These are phyloP conservation scores for Pardosa pseudoannulata DNA, from an alignment of 2,888 invertebrate genomes.

Conservation along the genomic window DNA sequence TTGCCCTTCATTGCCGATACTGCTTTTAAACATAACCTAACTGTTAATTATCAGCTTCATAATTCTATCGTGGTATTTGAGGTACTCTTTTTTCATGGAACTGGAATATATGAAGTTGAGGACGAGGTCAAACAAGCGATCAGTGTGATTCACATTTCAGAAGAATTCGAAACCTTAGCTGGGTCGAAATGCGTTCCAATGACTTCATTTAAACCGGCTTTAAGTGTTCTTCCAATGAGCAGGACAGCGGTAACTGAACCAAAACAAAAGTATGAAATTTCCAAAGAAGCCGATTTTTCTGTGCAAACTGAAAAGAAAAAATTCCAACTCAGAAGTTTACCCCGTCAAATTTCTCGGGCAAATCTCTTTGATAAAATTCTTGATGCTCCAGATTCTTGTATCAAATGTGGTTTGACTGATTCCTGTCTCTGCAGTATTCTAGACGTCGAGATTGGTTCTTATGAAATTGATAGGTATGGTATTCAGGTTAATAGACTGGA, in stretches of 20 bases:
- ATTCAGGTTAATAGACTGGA: too few species aligned
- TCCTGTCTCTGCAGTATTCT: too few species aligned
- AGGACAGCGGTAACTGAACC: background rate
- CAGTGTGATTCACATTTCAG: background rate
- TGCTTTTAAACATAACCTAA: background rate
- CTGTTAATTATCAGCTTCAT: background rate
- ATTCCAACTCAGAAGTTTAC: too few species aligned
- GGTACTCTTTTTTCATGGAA: background rate
- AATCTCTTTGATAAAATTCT: too few species aligned
- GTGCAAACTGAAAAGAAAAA: too few species aligned
- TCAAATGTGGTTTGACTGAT: too few species aligned
- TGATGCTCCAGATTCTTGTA: too few species aligned
- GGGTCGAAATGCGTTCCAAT: conserved; percentile 19
- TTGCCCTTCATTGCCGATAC: background rate
- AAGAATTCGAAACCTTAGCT: conserved; percentile 19
- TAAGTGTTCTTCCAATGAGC: conserved; percentile 53
- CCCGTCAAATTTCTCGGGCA: too few species aligned
- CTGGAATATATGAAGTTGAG: background rate
- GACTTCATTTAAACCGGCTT: conserved; percentile 42
- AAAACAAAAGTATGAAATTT: too few species aligned
- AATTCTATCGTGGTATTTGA: background rate
- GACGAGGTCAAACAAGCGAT: background rate
- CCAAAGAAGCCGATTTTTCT: too few species aligned
- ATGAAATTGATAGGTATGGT: too few species aligned
- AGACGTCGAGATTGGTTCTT: too few species aligned